Percentiles rank a stretch among this genome's conserved stretches.
Conservation (phyloP, 2,888 invertebrate species). For the Dolomedes plantarius region DNA sequence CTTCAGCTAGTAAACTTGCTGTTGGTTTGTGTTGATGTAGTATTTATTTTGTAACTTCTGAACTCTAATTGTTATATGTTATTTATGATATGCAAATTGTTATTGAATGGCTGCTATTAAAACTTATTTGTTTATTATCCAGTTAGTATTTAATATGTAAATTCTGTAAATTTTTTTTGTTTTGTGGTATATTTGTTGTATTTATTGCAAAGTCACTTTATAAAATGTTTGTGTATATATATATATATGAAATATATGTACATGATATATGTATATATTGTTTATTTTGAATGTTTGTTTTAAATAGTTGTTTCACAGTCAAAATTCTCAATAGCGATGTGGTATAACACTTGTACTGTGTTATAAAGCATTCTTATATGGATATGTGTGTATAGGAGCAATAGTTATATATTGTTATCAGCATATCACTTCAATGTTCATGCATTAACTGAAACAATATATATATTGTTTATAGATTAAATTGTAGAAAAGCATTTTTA, state of each 20-base stretch:
- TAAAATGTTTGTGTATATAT: slow-evolving; percentile 44
- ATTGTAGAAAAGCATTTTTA: neutral
- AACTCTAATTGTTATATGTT: neutral
- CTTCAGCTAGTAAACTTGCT: slow-evolving; percentile 25
- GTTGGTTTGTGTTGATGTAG: neutral
- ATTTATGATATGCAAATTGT: neutral
- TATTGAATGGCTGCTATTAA: neutral
- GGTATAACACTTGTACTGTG: slow-evolving; percentile 50
- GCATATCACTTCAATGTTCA: slow-evolving; percentile 26
- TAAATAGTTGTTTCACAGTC: slow-evolving; percentile 21
- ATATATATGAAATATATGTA: slow-evolving; percentile 26
- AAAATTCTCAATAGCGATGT: slow-evolving; percentile 20
- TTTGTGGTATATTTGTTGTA: slow-evolving; percentile 25
- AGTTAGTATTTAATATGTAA: neutral
- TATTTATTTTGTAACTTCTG: neutral
- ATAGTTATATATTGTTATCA: slow-evolving; percentile 45
- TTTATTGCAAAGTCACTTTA: slow-evolving; percentile 39
- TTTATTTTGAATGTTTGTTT: slow-evolving; percentile 38
- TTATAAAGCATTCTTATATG: slow-evolving; percentile 38
- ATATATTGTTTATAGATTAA: slow-evolving; percentile 46
- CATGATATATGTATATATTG: slow-evolving; percentile 60
- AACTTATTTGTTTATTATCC: neutral
- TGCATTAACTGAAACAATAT: slow-evolving; percentile 19
- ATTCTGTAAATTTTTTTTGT: slow-evolving; percentile 11
- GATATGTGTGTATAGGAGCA: slow-evolving; percentile 61